phyloP scores from a whole-genome alignment of 2,797 vertebrate species.

The Emydoidea blandingii region DNA sequence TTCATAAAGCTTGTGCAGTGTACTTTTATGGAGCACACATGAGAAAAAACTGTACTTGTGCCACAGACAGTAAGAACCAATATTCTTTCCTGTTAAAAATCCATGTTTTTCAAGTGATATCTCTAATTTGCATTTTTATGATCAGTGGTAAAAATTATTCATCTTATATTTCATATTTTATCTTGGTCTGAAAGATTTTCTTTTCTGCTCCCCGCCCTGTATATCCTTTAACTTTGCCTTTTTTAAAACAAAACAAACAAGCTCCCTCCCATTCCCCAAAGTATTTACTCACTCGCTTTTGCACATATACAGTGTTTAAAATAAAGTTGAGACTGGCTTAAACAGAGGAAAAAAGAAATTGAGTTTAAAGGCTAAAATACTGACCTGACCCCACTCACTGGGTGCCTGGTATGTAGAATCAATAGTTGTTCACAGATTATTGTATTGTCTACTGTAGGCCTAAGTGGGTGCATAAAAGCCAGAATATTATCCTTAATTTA shows the following conservation, averaged over 20 bases:
- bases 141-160: not conserved
- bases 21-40: not conserved
- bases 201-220: not conserved
- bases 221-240: not conserved
- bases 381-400: not conserved
- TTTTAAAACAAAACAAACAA: not conserved
- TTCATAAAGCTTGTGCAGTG: not conserved
- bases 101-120: not conserved
- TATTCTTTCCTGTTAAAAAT: conserved; percentile 32
- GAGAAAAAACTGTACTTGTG: conserved; percentile 24
- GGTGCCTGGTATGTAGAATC: conserved; percentile 5
- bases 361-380: not conserved
- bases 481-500: conserved; percentile 19
- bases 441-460: conserved; percentile 25
- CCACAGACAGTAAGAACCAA: not conserved
- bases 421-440: conserved; percentile 42
- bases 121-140: not conserved
- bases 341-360: not conserved
- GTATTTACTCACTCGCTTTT: not conserved
- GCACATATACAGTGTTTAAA: not conserved
- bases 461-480: conserved; percentile 23
- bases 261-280: not conserved
- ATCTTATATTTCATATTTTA: conserved; percentile 9
- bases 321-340: not conserved
- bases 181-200: not conserved